Percentiles rank a stretch among this genome's conserved stretches.
These are phyloP conservation scores for Rhinogobio ventralis DNA, from an alignment of 2,797 vertebrate genomes.

Conservation along the genomic window DNA sequence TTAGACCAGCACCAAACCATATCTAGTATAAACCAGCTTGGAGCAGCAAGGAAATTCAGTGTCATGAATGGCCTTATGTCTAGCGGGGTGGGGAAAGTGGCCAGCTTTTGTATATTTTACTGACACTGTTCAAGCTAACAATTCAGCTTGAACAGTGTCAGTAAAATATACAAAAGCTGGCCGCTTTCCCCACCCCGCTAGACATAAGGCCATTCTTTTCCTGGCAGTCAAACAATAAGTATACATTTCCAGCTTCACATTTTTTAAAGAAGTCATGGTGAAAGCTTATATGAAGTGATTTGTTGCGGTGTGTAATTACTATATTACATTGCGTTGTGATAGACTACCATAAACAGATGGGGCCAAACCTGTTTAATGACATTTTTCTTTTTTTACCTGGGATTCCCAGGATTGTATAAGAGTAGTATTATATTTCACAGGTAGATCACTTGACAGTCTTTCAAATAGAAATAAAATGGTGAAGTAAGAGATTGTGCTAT, in stretches of 20 bases:
- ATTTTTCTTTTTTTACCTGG: neutral
- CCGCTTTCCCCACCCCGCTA: neutral
- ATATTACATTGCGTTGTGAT: neutral
- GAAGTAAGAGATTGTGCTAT: neutral
- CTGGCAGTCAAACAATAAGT: neutral
- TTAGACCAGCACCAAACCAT: neutral
- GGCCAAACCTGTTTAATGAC: slow-evolving; percentile 16
- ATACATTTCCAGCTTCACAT: slow-evolving; percentile 5
- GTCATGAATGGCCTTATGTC: neutral
- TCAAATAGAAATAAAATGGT: neutral
- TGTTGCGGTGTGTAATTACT: neutral
- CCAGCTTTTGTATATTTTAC: neutral
- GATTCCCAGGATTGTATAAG: neutral
- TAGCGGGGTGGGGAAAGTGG: neutral
- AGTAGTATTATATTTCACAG: neutral
- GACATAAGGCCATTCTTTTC: neutral
- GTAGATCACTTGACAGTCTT: slow-evolving; percentile 7
- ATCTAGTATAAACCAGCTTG: neutral
- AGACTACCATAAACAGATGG: neutral
- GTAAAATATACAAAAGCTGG: neutral
- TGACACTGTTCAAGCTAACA: neutral
- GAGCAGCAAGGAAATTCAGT: neutral
- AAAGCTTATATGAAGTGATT: slow-evolving; percentile 16
- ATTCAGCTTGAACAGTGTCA: neutral
- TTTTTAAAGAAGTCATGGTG: slow-evolving; percentile 2